Base-by-base conservation (phyloP, 2,797 vertebrate species). In the Enteromius treurensis region DNA sequence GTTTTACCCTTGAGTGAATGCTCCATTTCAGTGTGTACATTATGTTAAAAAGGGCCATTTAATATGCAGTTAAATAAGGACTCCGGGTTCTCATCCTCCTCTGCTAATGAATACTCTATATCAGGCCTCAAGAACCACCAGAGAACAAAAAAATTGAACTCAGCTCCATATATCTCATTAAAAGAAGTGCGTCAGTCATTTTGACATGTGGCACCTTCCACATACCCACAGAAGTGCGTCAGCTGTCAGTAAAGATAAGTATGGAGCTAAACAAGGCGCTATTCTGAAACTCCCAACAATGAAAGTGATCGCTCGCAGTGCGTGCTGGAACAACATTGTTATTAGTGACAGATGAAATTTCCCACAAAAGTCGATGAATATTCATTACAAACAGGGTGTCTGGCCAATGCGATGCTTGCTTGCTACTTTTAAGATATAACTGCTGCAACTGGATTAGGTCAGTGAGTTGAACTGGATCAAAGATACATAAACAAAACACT, bases 31-130 rank as follows among this genome's bases (percentile, higher is more conserved):
- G 64, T 77, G 17, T 53, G n/a, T 23, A 82, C 32, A 81, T n/a
- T 32, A 70, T 23, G 29, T 34, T 65, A 2, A 21, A 73, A 40
- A 62, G 9, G 23, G 1, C 23, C 37, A 78, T 14, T 42, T 29
- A 47, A 40, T 5, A 64, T 58, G 32, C 8, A 68, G 17, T 13
- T 71, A 79, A 71, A 62, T 47, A 74, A 53, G 68, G 81, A 79
- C 73, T 76, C 45, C 0, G 45, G 62, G 47, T 74, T 64, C 65
- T 53, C 77, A 53, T 80, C 67, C 78, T 75, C 45, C 49, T 80
- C 55, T 53, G n/a, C 70, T 81, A 86, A 83, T 80, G 85, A 83
- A 78, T 34, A 86, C 68, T 82, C 51, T 49, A 84, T 79, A 83
- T 83, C 51, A 45, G 42, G 69, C 8, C 65, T 73, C 47, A 71